phyloP scores from a whole-genome alignment of 2,888 invertebrate species.

The Dastarcus helophoroides region DNA sequence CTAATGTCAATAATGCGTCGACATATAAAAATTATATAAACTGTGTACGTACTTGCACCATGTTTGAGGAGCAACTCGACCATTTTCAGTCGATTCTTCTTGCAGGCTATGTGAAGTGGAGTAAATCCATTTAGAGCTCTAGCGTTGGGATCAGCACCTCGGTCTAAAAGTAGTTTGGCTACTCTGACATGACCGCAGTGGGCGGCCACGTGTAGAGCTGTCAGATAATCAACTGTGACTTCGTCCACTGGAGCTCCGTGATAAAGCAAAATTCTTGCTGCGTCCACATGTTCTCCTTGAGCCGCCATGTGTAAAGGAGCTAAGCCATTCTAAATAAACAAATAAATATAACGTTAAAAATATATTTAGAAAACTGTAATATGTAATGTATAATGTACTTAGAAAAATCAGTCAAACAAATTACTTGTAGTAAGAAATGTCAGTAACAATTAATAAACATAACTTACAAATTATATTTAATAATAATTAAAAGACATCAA shows the following conservation, averaged over 20 bases:
- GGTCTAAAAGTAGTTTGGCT: slow-evolving; percentile 81
- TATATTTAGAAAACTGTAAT: slow-evolving; percentile 2
- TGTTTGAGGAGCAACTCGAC: slow-evolving; percentile 92
- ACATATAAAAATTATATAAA: slow-evolving; percentile 2
- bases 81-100: slow-evolving; percentile 94
- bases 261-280: slow-evolving; percentile 80
- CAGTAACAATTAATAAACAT: too few relatives aligned
- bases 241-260: slow-evolving; percentile 98
- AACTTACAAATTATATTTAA: too few relatives aligned
- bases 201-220: slow-evolving; percentile 92
- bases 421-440: too few relatives aligned
- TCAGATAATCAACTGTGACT: slow-evolving; percentile 95
- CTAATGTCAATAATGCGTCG: background rate
- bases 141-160: slow-evolving; percentile 94
- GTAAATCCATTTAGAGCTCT: slow-evolving; percentile 96
- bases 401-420: too few relatives aligned
- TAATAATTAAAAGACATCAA: too few relatives aligned
- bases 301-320: slow-evolving; percentile 98
- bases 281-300: slow-evolving; percentile 96
- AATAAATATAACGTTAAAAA: slow-evolving; percentile 1
- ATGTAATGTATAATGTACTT: background rate
- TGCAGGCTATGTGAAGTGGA: slow-evolving; percentile 95
- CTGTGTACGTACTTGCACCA: slow-evolving; percentile 60
- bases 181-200: slow-evolving; percentile 91
- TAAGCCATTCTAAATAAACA: slow-evolving; percentile 60